Base-by-base conservation (phyloP, 2,113 vertebrate genomes). In the Piprites chloris region DNA sequence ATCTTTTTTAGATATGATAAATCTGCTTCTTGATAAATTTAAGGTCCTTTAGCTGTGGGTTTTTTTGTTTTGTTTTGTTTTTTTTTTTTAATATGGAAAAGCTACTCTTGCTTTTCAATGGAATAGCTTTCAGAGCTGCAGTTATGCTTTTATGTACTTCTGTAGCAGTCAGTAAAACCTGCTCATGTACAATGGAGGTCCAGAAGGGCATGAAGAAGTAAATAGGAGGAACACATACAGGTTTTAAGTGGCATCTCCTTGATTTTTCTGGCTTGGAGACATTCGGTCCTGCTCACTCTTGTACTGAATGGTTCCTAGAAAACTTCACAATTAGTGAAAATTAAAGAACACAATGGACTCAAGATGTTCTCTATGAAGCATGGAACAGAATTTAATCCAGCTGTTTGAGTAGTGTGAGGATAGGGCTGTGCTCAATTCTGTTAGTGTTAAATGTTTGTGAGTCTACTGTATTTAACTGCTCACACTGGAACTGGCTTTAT, bases 141-240 rank as follows among this genome's bases (percentile, higher is more conserved):
- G 26, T 32, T 68, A 27, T 24, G 30, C 14, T 73, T 37, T 76
- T 41, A 22, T 12, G 9, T 52, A 62, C 41, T 66, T 71, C 30
- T 22, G 8, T 20, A 46, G 41, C 28, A 84, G 77, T 55, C 33
- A 63, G 21, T 65, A 81, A 74, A 94, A 82, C 12, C 12, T 19
- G 7, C 20, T 68, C 6, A 27, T 22, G 47, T 32, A n/a, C 37
- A 41, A 11, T 8, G 41, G 75, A n/a, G 37, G 18, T 47, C 30
- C 47, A 52, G 30, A n/a, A 63, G 16, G 30, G 15, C 18, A 1
- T 17, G 5, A 67, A 80, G 47, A 33, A 63, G 62, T 37, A 63
- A 81, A 35, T 32, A 49, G 50, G 18, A 56, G 26, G 12, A 59
- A 28, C 26, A 37, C 3, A 2, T 44, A 27, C 2, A 4, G 0